phyloP scores from a whole-genome alignment of 2,888 invertebrate genomes.

The Malthinus flaveolus region DNA sequence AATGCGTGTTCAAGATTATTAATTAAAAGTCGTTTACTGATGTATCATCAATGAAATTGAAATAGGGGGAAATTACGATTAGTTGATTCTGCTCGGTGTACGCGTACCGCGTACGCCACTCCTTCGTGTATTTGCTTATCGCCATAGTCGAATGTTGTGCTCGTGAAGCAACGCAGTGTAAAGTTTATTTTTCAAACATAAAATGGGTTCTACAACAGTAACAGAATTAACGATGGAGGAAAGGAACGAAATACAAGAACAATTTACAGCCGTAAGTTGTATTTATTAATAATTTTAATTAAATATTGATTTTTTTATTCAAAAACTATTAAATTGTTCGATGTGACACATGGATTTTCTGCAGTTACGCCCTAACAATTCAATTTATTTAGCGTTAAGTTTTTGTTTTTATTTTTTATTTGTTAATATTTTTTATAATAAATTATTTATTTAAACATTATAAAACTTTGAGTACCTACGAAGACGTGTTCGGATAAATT shows the following conservation, averaged over 20 bases:
- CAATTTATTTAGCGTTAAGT: background rate
- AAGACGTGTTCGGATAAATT: background rate
- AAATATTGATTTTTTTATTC: background rate
- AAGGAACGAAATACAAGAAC: conserved; percentile 74
- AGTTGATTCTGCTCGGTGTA: no score
- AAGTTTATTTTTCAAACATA: no score
- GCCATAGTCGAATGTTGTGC: no score
- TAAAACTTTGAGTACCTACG: background rate
- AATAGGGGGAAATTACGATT: no score
- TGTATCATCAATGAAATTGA: no score
- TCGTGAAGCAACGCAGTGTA: no score
- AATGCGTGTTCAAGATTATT: no score
- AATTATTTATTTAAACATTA: background rate
- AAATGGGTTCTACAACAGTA: background rate
- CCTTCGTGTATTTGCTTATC: no score
- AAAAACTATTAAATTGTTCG: background rate
- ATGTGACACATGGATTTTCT: conserved; percentile 20
- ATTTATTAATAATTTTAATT: background rate
- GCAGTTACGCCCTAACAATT: conserved; percentile 22
- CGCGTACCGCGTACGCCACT: no score
- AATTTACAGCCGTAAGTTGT: conserved; percentile 71
- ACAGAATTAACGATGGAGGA: conserved; percentile 65
- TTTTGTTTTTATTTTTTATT: no score
- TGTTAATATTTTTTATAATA: conserved; percentile 2
- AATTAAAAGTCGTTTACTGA: no score